Evolutionary conservation across 2,113 vertebrate species (phyloP).

Genomic region (Hypanus sabinus): DNA sequence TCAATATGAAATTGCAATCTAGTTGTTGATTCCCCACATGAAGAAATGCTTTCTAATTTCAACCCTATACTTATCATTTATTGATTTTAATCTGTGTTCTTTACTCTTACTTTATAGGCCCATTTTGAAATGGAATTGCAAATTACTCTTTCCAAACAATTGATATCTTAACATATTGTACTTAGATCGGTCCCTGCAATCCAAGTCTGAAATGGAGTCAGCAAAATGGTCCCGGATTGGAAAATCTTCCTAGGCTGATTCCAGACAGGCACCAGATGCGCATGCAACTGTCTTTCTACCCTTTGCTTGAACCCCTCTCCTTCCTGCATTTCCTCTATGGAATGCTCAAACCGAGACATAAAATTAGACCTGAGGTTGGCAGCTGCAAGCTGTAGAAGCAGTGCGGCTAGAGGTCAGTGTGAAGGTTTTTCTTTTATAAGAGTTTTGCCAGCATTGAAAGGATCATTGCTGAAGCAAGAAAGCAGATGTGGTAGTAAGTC

Average conservation of each 20-base stretch:
- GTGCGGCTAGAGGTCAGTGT: not conserved
- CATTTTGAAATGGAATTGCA: not conserved
- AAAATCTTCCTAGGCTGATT: not conserved
- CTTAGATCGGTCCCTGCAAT: not conserved
- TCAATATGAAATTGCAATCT: not conserved
- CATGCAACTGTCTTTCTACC: not conserved
- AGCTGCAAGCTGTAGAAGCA: not conserved
- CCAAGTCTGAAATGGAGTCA: not conserved
- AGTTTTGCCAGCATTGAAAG: not conserved
- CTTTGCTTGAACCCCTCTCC: not conserved
- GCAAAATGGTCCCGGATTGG: not conserved
- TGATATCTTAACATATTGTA: not conserved
- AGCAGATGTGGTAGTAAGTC: not conserved
- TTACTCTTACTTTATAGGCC: not conserved
- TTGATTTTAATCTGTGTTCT: not conserved
- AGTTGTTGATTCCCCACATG: not conserved
- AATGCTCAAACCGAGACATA: slow-evolving; percentile 1
- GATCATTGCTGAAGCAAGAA: not conserved
- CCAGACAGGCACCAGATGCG: not conserved
- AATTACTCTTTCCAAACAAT: not conserved
- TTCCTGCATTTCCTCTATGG: not conserved
- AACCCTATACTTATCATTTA: not conserved
- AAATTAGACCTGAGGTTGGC: not conserved
- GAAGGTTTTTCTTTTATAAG: not conserved
- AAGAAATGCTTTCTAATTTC: not conserved